Evolutionary conservation across 2,113 vertebrate species (phyloP), one percentile per base, ranked within the genome.

Genomic region (Toxotes jaculatrix): DNA sequence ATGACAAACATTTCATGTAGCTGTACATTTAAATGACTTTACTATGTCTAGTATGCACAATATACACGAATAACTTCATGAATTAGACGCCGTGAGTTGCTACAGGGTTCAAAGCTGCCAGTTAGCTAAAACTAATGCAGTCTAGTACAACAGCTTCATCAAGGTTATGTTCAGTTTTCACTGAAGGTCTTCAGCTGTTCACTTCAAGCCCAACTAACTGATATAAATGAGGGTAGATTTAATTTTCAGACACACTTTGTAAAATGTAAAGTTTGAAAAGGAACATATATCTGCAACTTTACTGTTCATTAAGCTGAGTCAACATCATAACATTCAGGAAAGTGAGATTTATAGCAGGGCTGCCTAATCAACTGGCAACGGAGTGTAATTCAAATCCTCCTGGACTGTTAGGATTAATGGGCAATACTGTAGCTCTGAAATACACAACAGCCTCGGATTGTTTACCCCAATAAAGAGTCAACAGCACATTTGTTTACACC

Each of bases 391-490:
- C 10, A 38, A 57, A 47, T 21, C 21, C n/a, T 38, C 27, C 14
- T 51, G 32, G 40, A 27, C 31, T 2, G 16, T 34, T 65, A 4
- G 6, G 7, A 8, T 53, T 21, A 43, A 17, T 3, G 17, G 40
- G 43, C 36, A 49, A 55, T n/a, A n/a, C 36, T 5, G n/a, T 67
- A 38, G 17, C n/a, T 3, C 38, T 1, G 3, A 42, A 6, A 36
- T 40, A 32, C 38, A 27, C 23, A 17, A 27, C 17, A 42, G 31
- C 62, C 12, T 56, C 5, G 13, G 16, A 53, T 7, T 4, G n/a
- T 65, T 67, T 75, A 7, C 68, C 67, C 17, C 72, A 85, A 56
- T 82, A 32, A 87, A 56, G 55, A 91, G 74, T 80, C 77, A 60
- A 86, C 36, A 43, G 32, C 66, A 73, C 16, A 21, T 83, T 77